Percentiles rank a stretch among this genome's conserved stretches.
Conservation (phyloP, 2,888 invertebrate genomes). For the Cloeon dipterum region DNA sequence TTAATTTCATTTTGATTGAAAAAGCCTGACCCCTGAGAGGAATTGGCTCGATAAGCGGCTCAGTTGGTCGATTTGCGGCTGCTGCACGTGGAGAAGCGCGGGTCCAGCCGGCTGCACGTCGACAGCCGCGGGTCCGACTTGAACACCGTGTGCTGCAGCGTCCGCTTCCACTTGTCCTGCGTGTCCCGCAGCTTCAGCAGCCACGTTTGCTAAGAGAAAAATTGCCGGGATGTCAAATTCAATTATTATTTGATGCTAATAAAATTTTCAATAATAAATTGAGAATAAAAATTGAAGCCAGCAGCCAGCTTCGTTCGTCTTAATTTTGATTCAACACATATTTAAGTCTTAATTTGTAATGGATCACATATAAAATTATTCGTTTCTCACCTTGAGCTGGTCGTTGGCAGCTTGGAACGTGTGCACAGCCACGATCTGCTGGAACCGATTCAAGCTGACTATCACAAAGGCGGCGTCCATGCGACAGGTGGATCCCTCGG, state of each 20-base stretch:
- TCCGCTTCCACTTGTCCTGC: constrained; percentile 24
- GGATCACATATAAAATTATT: too few relatives aligned
- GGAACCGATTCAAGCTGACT: constrained; percentile 20
- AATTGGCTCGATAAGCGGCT: constrained; percentile 2
- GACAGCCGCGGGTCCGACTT: constrained; percentile 10
- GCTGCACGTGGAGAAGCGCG: not conserved
- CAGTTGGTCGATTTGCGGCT: constrained; percentile 4
- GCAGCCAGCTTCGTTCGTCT: too few relatives aligned
- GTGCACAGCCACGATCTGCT: constrained; percentile 21
- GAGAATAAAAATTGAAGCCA: too few relatives aligned
- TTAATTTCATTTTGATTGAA: too few relatives aligned
- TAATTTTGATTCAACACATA: too few relatives aligned
- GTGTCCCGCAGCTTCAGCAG: constrained; percentile 22
- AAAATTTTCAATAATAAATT: too few relatives aligned
- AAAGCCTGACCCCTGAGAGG: too few relatives aligned
- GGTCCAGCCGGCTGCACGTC: constrained; percentile 6
- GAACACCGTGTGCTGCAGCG: constrained; percentile 19
- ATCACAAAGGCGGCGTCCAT: constrained; percentile 20
- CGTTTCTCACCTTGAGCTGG: constrained; percentile 19
- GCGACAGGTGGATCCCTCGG: constrained; percentile 15
- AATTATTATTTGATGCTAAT: too few relatives aligned
- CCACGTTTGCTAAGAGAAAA: constrained; percentile 20
- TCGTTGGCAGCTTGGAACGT: constrained; percentile 20
- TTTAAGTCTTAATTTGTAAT: too few relatives aligned
- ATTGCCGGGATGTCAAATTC: not conserved